Evolutionary conservation across 2,888 invertebrate species (phyloP), one percentile per base, ranked within the genome.

Genomic region (Campopleginae sp.): DNA sequence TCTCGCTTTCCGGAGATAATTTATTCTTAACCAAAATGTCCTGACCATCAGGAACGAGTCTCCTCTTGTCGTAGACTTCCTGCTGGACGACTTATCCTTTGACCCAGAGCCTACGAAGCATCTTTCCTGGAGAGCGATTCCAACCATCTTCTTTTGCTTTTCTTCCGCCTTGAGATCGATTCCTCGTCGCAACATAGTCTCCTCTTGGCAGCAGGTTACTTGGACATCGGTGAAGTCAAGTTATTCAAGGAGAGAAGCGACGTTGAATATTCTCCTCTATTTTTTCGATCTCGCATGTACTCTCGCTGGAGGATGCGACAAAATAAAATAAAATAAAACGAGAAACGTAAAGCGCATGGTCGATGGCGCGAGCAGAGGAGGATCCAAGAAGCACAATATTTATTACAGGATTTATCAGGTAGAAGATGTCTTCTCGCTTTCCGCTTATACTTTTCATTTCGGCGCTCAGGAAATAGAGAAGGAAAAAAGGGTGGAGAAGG

Each of bases 211-310:
- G 74, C 74, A 83, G 82, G 78, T 83, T 83, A 83, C 74, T 74
- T 79, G 78, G 70, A 79, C 79, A 79, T 48, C 63, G 68, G 10
- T 38, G 38, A 27, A 61, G 33, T n/a, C 7, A 42, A 33, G 33
- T 42, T 42, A 54, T 17, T 23, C 63, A 33, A 51, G 19, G 31
- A 33, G 66, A 80, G 74, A 7, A 48, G 1, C 71, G 23, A 42
- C 76, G 72, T 82, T 77, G 54, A 77, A 77, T 84, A 80, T 84
- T 80, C 80, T 54, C 27, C 65, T 76, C 72, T 54, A 68, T 42
- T 82, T 68, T 58, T 51, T 46, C 38, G 74, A 78, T 82, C 54
- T 66, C 27, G 76, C 66, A 75, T 38, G 38, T 75, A 75, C 46
- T 61, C 75, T 68, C 42, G 19, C 51, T 63, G 75, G n/a, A 75